These are phyloP conservation scores for Drosophila saltans DNA, from an alignment of 1,140 invertebrate species.

Conservation along the genomic window DNA sequence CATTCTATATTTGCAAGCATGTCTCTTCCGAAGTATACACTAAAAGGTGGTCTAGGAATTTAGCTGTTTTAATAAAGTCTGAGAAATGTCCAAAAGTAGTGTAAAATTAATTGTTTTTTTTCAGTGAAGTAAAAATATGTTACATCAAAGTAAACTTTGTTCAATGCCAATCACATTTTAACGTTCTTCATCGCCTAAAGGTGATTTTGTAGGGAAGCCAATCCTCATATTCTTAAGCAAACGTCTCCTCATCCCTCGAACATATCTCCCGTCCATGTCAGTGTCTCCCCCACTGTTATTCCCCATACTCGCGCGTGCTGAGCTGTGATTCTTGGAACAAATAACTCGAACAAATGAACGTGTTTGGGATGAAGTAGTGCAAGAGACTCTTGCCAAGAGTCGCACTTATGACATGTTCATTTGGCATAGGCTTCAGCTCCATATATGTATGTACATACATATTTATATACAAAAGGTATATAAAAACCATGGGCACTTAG, in stretches of 20 bases:
- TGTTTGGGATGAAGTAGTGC: constrained; percentile 49
- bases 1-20: too few species aligned
- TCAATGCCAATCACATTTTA: constrained; percentile 47
- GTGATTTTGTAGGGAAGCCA: constrained; percentile 54
- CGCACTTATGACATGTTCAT: constrained; percentile 74
- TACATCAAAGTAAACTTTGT: background rate
- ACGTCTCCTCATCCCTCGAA: background rate
- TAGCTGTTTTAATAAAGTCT: too few species aligned
- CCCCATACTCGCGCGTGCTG: constrained; percentile 60
- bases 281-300: background rate
- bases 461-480: background rate
- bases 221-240: constrained; percentile 44
- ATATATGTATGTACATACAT: constrained; percentile 57
- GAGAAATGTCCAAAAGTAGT: too few species aligned
- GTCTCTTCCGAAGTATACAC: too few species aligned
- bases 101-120: too few species aligned
- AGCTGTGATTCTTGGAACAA: constrained; percentile 70
- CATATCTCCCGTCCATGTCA: background rate
- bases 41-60: too few species aligned
- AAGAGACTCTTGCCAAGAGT: constrained; percentile 11
- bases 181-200: constrained; percentile 47
- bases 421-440: constrained; percentile 47
- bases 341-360: constrained; percentile 68
- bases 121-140: too few species aligned
- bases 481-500: constrained; percentile 1